Base-by-base conservation (phyloP, 2,797 vertebrate species). In the Loris lydekkerianus region DNA sequence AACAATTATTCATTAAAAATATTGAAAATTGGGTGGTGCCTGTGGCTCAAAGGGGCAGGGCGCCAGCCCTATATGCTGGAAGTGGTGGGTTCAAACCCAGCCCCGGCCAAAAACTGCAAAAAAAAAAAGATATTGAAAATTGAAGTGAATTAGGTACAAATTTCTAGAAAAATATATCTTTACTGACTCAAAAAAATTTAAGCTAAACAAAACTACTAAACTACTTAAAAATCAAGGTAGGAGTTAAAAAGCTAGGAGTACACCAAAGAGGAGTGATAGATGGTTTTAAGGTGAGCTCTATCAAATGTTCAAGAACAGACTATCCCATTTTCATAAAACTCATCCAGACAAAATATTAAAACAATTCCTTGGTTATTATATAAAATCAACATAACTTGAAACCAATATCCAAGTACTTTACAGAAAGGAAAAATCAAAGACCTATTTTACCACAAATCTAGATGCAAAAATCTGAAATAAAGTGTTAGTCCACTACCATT, bases 291-390 rank as follows among this genome's bases (percentile, higher is more conserved):
- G 10, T 69, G 65, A 77, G 8, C 89, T 60, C 13, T 63, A 82
- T 37, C 31, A 86, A 29, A 81, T 86, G 94, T 93, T 85, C 43
- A 81, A 92, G n/a, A n/a, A 80, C 9, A 88, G n/a, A 85, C 81
- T 58, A 90, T 90, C 18, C n/a, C 60, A 91, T 88, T 89, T 89
- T 81, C 23, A 56, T 80, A 53, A 27, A 81, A 88, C 25, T 72
- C 85, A 3, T 81, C n/a, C 29, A 58, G 40, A 96, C 20, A 83
- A 93, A 93, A 81, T 43, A 93, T 27, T 43, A 89, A 91, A 91
- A 70, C 23, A 93, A 85, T 65, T 85, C 20, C 18, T 3, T 81
- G 77, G 46, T 81, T 85, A 89, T n/a, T 63, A 65, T 83, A 92
- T 11, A 78, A 73, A 97, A 78, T 56, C n/a, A 43, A 17, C 21